These are phyloP conservation scores for Cephonodes hylas DNA, from an alignment of 2,888 invertebrate species.

Conservation along the genomic window DNA sequence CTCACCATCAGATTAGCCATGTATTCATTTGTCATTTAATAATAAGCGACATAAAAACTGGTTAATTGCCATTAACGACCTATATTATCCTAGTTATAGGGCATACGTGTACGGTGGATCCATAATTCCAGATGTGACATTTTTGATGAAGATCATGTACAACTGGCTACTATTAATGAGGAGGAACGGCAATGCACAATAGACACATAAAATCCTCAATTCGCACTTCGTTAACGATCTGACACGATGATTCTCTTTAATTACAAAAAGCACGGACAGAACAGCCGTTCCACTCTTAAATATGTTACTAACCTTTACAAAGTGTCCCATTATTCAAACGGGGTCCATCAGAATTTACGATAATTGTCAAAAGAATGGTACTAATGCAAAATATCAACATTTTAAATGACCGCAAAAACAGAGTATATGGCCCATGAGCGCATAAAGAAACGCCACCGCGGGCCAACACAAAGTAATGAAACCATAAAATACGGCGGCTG, in stretches of 20 bases:
- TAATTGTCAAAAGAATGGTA: conserved; percentile 40
- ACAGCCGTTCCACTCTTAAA: conserved; percentile 10
- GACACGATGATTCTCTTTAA: not conserved
- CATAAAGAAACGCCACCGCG: conserved; percentile 30
- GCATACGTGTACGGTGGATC: not conserved
- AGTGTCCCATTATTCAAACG: conserved; percentile 31
- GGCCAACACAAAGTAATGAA: conserved; percentile 14
- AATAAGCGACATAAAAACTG: not conserved
- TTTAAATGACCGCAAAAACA: conserved; percentile 27
- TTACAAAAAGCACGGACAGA: conserved; percentile 7
- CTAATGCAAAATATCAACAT: conserved; percentile 32
- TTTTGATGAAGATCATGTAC: not conserved
- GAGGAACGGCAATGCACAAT: not conserved
- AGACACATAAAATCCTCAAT: not conserved
- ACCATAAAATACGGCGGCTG: conserved; percentile 24
- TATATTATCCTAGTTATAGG: not conserved
- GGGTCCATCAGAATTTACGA: conserved; percentile 36
- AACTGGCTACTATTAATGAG: not conserved
- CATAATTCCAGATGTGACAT: not conserved
- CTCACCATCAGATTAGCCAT: no score
- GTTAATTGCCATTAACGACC: not conserved
- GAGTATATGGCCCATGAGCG: conserved; percentile 28
- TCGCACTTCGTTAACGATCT: not conserved
- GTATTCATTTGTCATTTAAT: no score
- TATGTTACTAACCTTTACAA: conserved; percentile 41